phyloP scores from a whole-genome alignment of 2,888 invertebrate genomes.

The Cephus sareptanus region DNA sequence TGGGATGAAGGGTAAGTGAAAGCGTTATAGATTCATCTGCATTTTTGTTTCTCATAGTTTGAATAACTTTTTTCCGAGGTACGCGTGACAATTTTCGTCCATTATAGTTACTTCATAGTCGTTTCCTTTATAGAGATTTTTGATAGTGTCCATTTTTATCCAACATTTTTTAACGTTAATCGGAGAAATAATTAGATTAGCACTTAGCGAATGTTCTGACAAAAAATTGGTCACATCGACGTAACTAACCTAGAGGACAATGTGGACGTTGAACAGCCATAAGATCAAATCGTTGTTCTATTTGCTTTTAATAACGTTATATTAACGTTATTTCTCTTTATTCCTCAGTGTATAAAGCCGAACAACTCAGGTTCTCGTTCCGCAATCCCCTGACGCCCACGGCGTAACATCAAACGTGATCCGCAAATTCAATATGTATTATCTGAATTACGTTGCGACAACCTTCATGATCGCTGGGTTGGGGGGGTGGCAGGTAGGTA shows the following conservation, averaged over 20 bases:
- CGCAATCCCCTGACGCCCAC: background rate
- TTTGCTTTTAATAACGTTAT: background rate
- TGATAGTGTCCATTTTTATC: background rate
- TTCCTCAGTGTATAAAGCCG: background rate
- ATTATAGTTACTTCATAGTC: background rate
- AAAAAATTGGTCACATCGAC: background rate
- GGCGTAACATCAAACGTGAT: background rate
- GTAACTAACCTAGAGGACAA: background rate
- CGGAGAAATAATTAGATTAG: background rate
- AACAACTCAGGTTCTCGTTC: background rate
- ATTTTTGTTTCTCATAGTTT: constrained; percentile 30
- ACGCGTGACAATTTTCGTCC: background rate
- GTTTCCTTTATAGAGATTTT: background rate
- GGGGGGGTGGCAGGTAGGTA: background rate
- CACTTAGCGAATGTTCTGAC: background rate
- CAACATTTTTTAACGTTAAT: background rate
- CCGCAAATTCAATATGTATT: background rate
- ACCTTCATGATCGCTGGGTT: background rate
- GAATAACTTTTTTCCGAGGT: constrained; percentile 7
- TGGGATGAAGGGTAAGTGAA: constrained; percentile 28
- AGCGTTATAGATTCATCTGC: constrained; percentile 38
- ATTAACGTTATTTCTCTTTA: background rate
- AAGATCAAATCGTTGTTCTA: background rate
- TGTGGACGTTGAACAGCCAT: background rate
- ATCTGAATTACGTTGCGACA: background rate